Evolutionary conservation across 2,797 vertebrate genomes (phyloP).

Genomic region (Buphagus erythrorhynchus): DNA sequence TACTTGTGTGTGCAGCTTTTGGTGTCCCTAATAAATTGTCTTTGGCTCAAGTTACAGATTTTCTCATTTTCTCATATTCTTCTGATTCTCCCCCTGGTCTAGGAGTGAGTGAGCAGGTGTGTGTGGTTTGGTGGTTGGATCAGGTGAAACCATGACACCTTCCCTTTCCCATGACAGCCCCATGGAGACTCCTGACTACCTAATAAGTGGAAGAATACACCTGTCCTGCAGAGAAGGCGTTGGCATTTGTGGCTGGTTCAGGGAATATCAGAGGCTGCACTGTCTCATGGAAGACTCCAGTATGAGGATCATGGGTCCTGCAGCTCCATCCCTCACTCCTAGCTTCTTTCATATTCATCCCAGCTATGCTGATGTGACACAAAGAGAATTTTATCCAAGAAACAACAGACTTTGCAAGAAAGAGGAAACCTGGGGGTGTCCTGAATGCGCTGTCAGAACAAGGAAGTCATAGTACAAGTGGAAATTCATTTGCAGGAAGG

Average conservation of each 20-base stretch:
- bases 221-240: background rate
- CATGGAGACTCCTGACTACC: background rate
- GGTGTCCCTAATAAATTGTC: background rate
- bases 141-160: accelerated
- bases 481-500: background rate
- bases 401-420: background rate
- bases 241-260: accelerated
- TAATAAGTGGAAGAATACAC: background rate
- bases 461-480: background rate
- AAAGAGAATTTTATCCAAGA: background rate
- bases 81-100: accelerated
- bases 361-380: accelerated
- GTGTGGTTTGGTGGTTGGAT: background rate
- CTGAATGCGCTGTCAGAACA: background rate
- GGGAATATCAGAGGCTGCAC: background rate
- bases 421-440: accelerated
- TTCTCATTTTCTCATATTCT: background rate
- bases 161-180: background rate
- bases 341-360: background rate
- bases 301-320: background rate
- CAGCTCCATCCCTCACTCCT: background rate
- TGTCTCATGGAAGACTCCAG: background rate
- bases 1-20: background rate
- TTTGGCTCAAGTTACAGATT: background rate
- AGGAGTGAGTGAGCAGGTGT: accelerated